Evolutionary conservation across 2,888 invertebrate species (phyloP).

Genomic region (Pardosa pseudoannulata): DNA sequence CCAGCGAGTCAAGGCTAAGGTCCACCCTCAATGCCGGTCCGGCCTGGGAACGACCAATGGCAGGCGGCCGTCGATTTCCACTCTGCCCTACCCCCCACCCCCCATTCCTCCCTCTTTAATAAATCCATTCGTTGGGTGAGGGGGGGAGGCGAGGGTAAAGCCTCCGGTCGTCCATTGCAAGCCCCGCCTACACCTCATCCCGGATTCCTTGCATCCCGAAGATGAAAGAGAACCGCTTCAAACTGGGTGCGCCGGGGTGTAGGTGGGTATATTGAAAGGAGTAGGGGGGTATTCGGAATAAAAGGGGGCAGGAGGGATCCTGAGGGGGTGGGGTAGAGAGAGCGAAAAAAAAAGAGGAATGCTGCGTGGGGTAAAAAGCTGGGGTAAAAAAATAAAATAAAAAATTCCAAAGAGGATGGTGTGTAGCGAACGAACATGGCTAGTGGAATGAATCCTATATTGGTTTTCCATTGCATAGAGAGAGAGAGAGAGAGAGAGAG

Average conservation of each 20-base stretch:
- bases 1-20: conserved; percentile 69
- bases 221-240: conserved; percentile 58
- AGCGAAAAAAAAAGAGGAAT: conserved; percentile 21
- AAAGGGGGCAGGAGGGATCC: conserved; percentile 29
- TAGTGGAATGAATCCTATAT: conserved; percentile 70
- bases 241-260: conserved; percentile 26
- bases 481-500: no score
- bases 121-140: conserved; percentile 55
- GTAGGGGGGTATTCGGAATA: conserved; percentile 61
- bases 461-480: conserved; percentile 70
- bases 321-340: conserved; percentile 24
- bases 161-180: conserved; percentile 66
- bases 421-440: conserved; percentile 52
- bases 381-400: conserved; percentile 47
- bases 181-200: conserved; percentile 59
- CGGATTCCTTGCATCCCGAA: conserved; percentile 61
- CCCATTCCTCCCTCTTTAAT: conserved; percentile 42
- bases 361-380: conserved; percentile 60
- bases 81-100: conserved; percentile 28
- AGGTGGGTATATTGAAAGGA: conserved; percentile 54
- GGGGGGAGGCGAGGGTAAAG: conserved; percentile 58
- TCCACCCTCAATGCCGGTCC: conserved; percentile 68
- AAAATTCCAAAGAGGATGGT: conserved; percentile 35
- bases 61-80: conserved; percentile 57
- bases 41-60: conserved; percentile 61